Evolutionary conservation across 2,888 invertebrate genomes (phyloP).

Genomic region (Peribatodes rhomboidaria): DNA sequence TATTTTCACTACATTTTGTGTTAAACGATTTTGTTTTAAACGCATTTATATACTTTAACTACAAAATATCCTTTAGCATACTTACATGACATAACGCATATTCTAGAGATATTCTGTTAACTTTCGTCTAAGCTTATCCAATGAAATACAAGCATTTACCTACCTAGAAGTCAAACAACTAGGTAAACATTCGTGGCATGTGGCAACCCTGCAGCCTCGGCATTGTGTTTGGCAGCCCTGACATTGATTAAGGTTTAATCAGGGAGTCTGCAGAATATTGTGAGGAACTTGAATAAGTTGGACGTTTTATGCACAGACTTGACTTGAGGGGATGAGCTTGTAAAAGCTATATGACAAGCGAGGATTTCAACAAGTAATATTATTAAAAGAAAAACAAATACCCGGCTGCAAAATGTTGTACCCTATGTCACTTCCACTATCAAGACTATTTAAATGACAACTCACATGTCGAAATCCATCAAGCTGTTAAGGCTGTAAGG

Average conservation of each 20-base stretch:
- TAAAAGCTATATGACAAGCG: not conserved
- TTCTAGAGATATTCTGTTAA: no score
- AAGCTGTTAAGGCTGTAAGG: no score
- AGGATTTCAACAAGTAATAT: not conserved
- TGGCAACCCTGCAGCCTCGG: slow-evolving; percentile 28
- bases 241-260: slow-evolving; percentile 58
- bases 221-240: slow-evolving; percentile 48
- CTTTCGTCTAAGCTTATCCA: not conserved
- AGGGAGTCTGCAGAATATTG: slow-evolving; percentile 44
- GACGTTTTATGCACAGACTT: slow-evolving; percentile 6
- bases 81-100: no score
- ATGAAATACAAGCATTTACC: not conserved
- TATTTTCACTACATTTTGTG: no score
- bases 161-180: slow-evolving; percentile 11
- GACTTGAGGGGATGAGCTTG: not conserved
- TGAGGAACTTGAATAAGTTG: slow-evolving; percentile 31
- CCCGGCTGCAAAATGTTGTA: not conserved
- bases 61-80: no score
- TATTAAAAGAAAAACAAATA: not conserved
- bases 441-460: no score
- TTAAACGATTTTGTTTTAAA: no score
- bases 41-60: no score
- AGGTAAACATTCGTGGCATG: slow-evolving; percentile 21
- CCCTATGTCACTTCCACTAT: no score
- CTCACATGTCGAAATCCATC: no score